Conservation (phyloP, 2,797 vertebrate species). For the Neomorphus geoffroyi region DNA sequence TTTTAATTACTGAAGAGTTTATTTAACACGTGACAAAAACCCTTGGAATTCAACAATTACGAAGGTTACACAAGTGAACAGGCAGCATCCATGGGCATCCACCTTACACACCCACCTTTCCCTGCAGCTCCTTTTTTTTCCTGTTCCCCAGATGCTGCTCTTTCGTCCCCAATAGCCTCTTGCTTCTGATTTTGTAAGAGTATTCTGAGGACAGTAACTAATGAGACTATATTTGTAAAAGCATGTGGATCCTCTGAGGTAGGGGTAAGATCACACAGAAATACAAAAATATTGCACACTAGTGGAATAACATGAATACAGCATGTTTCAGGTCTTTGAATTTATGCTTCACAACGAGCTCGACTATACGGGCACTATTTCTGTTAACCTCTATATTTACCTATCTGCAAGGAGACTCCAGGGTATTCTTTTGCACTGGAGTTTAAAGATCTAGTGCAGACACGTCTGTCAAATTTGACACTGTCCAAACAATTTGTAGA, state of each 20-base stretch:
- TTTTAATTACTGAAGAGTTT: background rate
- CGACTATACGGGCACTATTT: fast-evolving
- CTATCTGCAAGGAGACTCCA: background rate
- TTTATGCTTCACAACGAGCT: background rate
- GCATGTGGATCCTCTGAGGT: background rate
- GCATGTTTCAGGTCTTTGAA: background rate
- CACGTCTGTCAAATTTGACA: background rate
- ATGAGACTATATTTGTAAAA: background rate
- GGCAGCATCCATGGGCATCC: background rate
- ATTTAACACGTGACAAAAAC: background rate
- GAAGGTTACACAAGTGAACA: background rate
- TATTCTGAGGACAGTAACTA: background rate
- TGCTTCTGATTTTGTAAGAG: background rate
- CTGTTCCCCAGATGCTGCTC: background rate
- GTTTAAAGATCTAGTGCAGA: background rate
- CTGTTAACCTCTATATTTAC: background rate
- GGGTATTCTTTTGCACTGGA: background rate
- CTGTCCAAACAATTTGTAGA: background rate
- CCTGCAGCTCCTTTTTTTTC: background rate
- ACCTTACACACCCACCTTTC: background rate
- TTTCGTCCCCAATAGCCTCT: background rate
- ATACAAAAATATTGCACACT: background rate
- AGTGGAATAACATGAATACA: background rate
- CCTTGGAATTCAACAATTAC: background rate
- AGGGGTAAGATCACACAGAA: background rate